Conservation (phyloP, 2,888 invertebrate genomes). For the Acrobasis repandana region DNA sequence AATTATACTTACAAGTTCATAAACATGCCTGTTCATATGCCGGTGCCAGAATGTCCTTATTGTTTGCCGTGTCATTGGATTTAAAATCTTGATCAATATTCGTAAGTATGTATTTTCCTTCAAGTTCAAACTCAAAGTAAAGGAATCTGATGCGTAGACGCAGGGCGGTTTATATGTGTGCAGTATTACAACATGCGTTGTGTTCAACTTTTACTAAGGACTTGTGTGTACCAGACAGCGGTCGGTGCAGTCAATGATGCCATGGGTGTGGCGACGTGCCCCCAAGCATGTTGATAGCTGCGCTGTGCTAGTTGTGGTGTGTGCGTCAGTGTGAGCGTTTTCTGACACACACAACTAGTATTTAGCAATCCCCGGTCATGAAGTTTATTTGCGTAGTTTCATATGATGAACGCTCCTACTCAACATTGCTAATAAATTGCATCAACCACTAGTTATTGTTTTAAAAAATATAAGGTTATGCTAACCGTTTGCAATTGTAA, state of each 20-base stretch:
- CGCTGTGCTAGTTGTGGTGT: neutral
- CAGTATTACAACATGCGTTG: neutral
- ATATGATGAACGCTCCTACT: neutral
- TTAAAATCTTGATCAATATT: too few species aligned
- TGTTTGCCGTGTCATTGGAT: too few species aligned
- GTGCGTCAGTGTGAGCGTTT: slow-evolving; percentile 4
- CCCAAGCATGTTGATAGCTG: slow-evolving; percentile 37
- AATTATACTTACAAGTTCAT: too few species aligned
- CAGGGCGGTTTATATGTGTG: neutral
- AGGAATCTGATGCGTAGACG: too few species aligned
- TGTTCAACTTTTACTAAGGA: neutral
- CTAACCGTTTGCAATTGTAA: too few species aligned
- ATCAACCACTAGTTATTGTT: neutral
- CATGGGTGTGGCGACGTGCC: slow-evolving; percentile 48
- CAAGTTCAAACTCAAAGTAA: too few species aligned
- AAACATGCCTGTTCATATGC: too few species aligned
- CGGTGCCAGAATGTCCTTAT: too few species aligned
- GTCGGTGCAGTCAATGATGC: neutral
- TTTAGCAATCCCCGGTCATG: neutral
- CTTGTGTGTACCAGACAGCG: neutral
- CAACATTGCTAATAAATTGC: neutral
- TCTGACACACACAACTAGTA: neutral
- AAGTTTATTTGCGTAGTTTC: neutral
- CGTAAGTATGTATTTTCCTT: too few species aligned
- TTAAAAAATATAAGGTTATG: too few species aligned